phyloP scores from a whole-genome alignment of 1,140 invertebrate genomes.

The Lycorma delicatula region DNA sequence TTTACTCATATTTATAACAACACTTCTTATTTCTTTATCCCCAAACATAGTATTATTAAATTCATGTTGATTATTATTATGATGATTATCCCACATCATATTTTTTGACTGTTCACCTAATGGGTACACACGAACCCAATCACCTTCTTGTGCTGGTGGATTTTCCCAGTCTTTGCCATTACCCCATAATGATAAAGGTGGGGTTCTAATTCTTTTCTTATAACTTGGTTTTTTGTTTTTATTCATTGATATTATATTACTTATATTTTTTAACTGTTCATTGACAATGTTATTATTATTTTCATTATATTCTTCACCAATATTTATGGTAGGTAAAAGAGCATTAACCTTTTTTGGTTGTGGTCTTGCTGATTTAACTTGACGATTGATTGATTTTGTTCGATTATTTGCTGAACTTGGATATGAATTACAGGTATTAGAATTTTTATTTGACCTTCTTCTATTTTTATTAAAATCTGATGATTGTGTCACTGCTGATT shows the following conservation, averaged over 20 bases:
- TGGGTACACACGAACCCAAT: conserved; percentile 53
- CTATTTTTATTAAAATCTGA: no score
- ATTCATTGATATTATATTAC: no score
- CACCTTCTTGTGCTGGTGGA: conserved; percentile 45
- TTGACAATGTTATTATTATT: conserved; percentile 3
- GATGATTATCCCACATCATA: conserved; percentile 3
- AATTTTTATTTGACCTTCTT: neutral
- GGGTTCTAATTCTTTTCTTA: no score
- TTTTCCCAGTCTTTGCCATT: conserved; percentile 51
- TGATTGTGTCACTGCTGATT: neutral
- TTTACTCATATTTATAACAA: conserved; percentile 15
- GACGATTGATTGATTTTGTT: neutral
- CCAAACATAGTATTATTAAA: conserved; percentile 10
- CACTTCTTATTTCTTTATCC: conserved; percentile 15
- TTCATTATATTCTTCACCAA: conserved; percentile 13
- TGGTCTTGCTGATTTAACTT: neutral
- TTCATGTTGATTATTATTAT: conserved; percentile 1
- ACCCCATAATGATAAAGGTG: conserved; percentile 40
- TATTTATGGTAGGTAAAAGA: conserved; percentile 14
- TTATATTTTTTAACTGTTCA: neutral
- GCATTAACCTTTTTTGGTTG: conserved; percentile 3
- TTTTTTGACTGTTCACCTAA: conserved; percentile 18
- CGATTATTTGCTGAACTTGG: neutral
- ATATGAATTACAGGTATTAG: neutral
- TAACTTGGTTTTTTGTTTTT: no score